These are phyloP conservation scores for Reinhardtius hippoglossoides DNA, from an alignment of 2,113 vertebrate genomes.

Conservation along the genomic window DNA sequence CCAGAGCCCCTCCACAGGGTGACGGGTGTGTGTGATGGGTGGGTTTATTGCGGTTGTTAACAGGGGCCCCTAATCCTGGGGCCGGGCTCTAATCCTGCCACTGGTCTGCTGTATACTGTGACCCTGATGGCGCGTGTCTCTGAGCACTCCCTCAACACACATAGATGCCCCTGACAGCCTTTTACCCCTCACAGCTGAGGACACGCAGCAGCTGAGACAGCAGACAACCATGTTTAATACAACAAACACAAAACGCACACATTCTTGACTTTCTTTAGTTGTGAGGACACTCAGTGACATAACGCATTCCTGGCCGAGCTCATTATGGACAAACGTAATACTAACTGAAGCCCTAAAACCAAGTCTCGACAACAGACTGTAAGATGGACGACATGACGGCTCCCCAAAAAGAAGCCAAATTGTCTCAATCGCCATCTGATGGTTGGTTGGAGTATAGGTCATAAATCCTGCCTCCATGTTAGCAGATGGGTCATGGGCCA, in stretches of 20 bases:
- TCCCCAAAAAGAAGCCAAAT: no score
- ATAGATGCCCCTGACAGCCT: constrained; percentile 2
- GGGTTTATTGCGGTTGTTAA: constrained; percentile 72
- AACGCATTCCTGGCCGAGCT: no score
- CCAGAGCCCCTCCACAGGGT: constrained; percentile 30
- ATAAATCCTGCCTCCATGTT: no score
- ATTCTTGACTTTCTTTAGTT: neutral
- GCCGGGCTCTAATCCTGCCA: constrained; percentile 78
- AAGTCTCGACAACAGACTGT: neutral
- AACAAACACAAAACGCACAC: constrained; percentile 26
- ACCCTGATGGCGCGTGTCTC: constrained; percentile 77
- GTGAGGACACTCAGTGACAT: no score
- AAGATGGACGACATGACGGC: no score
- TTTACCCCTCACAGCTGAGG: constrained; percentile 71
- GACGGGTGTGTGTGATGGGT: constrained; percentile 3
- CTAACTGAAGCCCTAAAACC: neutral
- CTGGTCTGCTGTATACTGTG: constrained; percentile 71
- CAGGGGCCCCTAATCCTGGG: constrained; percentile 76
- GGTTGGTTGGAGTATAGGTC: no score
- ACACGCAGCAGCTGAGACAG: constrained; percentile 72
- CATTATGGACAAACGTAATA: neutral
- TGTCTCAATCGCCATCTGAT: no score
- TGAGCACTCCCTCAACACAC: constrained; percentile 23
- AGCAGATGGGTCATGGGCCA: no score
- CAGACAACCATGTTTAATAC: constrained; percentile 53